Conservation (phyloP, 2,797 vertebrate genomes). For the Fringilla coelebs region DNA sequence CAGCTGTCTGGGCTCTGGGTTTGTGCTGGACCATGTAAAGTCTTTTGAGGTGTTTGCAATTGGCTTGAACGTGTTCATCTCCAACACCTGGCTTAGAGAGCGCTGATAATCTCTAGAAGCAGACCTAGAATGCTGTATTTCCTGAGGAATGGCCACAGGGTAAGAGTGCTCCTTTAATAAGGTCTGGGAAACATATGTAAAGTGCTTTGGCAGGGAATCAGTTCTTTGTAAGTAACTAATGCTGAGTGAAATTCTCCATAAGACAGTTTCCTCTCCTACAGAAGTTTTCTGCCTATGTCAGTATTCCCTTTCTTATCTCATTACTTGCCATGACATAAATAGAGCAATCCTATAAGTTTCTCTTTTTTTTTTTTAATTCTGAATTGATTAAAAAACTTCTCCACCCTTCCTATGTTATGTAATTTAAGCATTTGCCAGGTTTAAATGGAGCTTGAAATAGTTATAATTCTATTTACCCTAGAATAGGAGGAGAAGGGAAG, state of each 20-base stretch:
- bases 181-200: conserved; percentile 20
- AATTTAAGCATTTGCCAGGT: not conserved
- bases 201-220: not conserved
- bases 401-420: not conserved
- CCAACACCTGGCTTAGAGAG: not conserved
- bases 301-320: not conserved
- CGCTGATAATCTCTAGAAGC: not conserved
- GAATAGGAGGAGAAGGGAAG: not conserved
- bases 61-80: not conserved
- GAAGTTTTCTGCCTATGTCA: not conserved
- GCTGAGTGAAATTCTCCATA: not conserved
- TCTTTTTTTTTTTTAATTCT: not conserved
- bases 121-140: not conserved
- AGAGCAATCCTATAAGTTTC: not conserved
- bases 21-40: not conserved
- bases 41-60: not conserved
- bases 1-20: not conserved
- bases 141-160: not conserved
- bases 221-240: not conserved
- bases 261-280: not conserved
- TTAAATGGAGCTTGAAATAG: not conserved
- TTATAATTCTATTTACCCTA: not conserved
- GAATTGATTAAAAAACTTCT: not conserved
- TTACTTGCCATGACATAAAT: not conserved
- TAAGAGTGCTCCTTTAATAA: not conserved